Percentiles rank a stretch among this genome's conserved stretches.
Conservation (phyloP, 1,140 invertebrate species). For the Drosophila santomea region DNA sequence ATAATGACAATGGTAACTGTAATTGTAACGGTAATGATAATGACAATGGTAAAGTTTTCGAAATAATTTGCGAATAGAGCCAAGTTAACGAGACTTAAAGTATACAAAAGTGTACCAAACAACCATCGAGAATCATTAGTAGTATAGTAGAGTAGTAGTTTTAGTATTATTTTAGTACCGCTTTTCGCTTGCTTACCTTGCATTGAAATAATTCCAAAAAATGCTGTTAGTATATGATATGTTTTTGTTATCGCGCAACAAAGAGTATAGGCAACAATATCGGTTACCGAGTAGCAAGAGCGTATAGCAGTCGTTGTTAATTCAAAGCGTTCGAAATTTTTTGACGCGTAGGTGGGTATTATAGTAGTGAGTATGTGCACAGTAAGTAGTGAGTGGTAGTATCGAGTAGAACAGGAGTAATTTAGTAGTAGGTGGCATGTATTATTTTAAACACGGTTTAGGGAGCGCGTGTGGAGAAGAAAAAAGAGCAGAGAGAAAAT, state of each 20-base stretch:
- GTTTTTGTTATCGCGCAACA: slow-evolving; percentile 48
- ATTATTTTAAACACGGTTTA: slow-evolving; percentile 54
- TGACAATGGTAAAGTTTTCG: slow-evolving; percentile 7
- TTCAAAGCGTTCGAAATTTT: slow-evolving; percentile 72
- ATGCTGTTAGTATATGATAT: slow-evolving; percentile 90
- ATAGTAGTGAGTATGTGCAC: slow-evolving; percentile 34
- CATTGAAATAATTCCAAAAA: slow-evolving; percentile 99
- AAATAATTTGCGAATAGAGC: slow-evolving; percentile 11
- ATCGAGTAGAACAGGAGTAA: slow-evolving; percentile 70
- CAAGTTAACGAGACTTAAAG: slow-evolving; percentile 80
- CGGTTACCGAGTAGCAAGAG: slow-evolving; percentile 50
- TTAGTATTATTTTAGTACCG: slow-evolving; percentile 80
- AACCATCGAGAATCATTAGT: slow-evolving; percentile 84
- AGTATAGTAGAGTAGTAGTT: slow-evolving; percentile 48
- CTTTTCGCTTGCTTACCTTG: slow-evolving; percentile 92
- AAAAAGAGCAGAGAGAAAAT: slow-evolving; percentile 85
- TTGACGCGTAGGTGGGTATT: slow-evolving; percentile 33
- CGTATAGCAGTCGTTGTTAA: slow-evolving; percentile 62
- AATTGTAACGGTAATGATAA: slow-evolving; percentile 6
- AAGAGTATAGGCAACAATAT: slow-evolving; percentile 56
- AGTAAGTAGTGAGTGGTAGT: slow-evolving; percentile 55
- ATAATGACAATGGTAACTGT: slow-evolving; percentile 82
- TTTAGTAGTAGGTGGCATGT: slow-evolving; percentile 58
- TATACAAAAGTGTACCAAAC: slow-evolving; percentile 85
- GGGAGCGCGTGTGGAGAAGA: slow-evolving; percentile 81